Percentiles rank a stretch among this genome's conserved stretches.
phyloP scores from a whole-genome alignment of 2,797 vertebrate genomes.

The Coranthus polyacanthus region DNA sequence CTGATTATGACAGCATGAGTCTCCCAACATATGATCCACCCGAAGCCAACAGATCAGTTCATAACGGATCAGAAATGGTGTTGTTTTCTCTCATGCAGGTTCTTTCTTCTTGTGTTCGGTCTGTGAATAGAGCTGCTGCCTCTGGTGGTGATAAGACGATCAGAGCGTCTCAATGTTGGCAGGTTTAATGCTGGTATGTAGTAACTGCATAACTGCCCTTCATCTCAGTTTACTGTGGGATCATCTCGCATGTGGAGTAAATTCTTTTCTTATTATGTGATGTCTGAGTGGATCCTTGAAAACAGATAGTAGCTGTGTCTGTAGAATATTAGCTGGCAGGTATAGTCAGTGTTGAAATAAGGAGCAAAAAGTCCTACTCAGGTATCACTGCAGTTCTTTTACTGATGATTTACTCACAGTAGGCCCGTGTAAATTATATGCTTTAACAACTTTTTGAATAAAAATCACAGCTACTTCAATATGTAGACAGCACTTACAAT shows the following conservation, averaged over 20 bases:
- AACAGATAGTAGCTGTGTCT: conserved; percentile 11
- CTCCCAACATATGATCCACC: background rate
- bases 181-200: conserved; percentile 1
- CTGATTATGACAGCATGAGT: background rate
- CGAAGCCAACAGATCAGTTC: background rate
- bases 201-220: conserved; percentile 4
- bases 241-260: conserved; percentile 25
- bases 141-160: conserved; percentile 20
- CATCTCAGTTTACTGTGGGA: conserved; percentile 29
- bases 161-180: background rate
- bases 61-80: background rate
- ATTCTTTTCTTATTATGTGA: conserved; percentile 34
- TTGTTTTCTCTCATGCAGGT: conserved; percentile 3
- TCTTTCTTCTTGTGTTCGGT: background rate
- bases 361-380: background rate
- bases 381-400: background rate
- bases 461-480: too few species aligned
- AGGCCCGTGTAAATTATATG: too few species aligned
- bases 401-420: background rate
- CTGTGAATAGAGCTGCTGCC: conserved; percentile 9
- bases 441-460: too few species aligned
- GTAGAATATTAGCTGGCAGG: conserved; percentile 7
- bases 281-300: conserved; percentile 24
- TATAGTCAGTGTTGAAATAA: background rate
- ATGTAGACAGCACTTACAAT: too few species aligned